phyloP scores from a whole-genome alignment of 2,113 vertebrate species.

The Clinocottus analis region DNA sequence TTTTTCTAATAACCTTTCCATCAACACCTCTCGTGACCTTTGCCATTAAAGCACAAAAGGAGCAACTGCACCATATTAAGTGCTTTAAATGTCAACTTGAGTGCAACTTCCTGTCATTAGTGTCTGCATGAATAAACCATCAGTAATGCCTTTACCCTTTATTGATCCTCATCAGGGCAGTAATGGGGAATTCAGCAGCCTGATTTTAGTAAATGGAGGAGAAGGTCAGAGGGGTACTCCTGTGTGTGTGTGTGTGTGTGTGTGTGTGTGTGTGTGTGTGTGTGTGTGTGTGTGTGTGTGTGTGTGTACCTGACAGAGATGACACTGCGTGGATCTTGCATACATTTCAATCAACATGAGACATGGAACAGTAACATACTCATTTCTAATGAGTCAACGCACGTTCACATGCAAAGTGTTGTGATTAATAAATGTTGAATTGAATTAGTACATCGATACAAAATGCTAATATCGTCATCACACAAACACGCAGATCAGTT shows the following conservation, averaged over 20 bases:
- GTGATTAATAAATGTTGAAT: conserved; percentile 3
- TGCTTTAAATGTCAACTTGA: too few relatives aligned
- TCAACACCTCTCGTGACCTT: too few relatives aligned
- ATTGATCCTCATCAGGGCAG: neutral
- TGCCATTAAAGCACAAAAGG: too few relatives aligned
- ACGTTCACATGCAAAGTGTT: neutral
- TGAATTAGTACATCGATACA: conserved; percentile 2
- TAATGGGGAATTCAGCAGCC: neutral
- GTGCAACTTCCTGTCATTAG: too few relatives aligned
- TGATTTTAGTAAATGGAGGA: neutral
- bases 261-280: neutral
- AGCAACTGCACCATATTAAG: too few relatives aligned
- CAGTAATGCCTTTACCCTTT: neutral
- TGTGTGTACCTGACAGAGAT: neutral
- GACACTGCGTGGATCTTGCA: neutral
- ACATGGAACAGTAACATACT: too few relatives aligned
- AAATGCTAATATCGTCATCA: neutral
- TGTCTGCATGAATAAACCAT: neutral
- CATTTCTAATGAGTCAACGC: too few relatives aligned
- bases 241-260: too few relatives aligned
- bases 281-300: neutral
- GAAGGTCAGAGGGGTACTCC: neutral
- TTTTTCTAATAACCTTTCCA: too few relatives aligned
- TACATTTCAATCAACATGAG: neutral
- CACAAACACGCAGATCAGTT: neutral